These are phyloP conservation scores for Drosophila asahinai DNA, from an alignment of 1,140 invertebrate genomes.

Conservation along the genomic window DNA sequence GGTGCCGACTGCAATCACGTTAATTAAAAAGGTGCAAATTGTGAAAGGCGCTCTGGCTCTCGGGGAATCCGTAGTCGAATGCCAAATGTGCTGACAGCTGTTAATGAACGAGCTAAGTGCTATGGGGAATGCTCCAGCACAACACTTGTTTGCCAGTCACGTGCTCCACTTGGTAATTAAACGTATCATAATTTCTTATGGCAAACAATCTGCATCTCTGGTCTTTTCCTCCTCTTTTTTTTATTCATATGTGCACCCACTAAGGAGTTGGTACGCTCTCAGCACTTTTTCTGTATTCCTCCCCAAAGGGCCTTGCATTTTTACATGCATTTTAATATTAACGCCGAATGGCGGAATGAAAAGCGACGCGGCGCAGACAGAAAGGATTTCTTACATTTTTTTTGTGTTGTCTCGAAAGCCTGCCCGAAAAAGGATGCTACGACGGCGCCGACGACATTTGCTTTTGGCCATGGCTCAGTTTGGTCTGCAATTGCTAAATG, in stretches of 20 bases:
- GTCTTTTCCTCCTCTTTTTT: not conserved
- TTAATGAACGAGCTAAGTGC: slow-evolving; percentile 76
- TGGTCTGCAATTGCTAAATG: slow-evolving; percentile 71
- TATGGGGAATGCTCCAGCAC: slow-evolving; percentile 26
- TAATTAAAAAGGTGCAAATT: slow-evolving; percentile 85
- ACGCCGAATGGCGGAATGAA: slow-evolving; percentile 64
- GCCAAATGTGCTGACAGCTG: slow-evolving; percentile 83
- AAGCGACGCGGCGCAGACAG: slow-evolving; percentile 71
- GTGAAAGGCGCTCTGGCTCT: slow-evolving; percentile 67
- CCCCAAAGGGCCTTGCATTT: slow-evolving; percentile 63
- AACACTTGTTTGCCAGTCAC: slow-evolving; percentile 66
- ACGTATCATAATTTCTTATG: slow-evolving; percentile 82
- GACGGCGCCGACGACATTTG: slow-evolving; percentile 51
- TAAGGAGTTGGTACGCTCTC: not conserved
- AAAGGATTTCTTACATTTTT: slow-evolving; percentile 59
- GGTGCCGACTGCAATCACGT: slow-evolving; percentile 81
- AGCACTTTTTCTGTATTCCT: slow-evolving; percentile 18
- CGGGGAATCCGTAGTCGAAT: slow-evolving; percentile 56
- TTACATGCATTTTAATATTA: slow-evolving; percentile 81
- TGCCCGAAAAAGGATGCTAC: slow-evolving; percentile 68
- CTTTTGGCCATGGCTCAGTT: slow-evolving; percentile 68
- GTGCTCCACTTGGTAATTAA: slow-evolving; percentile 80
- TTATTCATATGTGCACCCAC: slow-evolving; percentile 21
- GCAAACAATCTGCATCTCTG: slow-evolving; percentile 47
- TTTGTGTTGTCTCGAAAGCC: slow-evolving; percentile 2